Evolutionary conservation across 1,140 invertebrate genomes (phyloP).

Genomic region (Dendrolimus punctatus): DNA sequence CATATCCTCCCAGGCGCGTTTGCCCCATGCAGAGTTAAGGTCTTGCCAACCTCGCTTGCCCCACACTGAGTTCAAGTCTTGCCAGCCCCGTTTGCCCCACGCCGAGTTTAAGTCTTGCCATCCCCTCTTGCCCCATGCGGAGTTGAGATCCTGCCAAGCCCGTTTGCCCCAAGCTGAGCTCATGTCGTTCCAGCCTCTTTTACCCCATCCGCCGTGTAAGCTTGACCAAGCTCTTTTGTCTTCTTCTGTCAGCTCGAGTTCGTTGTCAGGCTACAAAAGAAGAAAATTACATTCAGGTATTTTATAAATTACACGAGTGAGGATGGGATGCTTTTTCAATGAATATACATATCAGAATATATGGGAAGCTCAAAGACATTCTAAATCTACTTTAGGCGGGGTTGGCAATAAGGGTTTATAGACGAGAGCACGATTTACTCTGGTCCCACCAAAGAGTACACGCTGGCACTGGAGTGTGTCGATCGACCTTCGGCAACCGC

Average conservation of each 20-base stretch:
- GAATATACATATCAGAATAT: too few species aligned
- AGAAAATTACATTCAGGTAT: too few species aligned
- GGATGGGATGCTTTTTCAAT: too few species aligned
- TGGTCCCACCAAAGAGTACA: too few species aligned
- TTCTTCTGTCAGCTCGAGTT: conserved; percentile 53
- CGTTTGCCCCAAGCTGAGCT: conserved; percentile 75
- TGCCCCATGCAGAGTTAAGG: conserved; percentile 74
- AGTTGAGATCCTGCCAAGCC: conserved; percentile 74
- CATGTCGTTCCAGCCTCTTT: conserved; percentile 74
- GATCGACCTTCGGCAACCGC: too few species aligned
- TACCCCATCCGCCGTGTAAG: conserved; percentile 67
- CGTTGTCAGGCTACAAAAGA: conserved; percentile 39
- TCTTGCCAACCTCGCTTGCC: conserved; percentile 76
- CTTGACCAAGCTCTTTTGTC: conserved; percentile 51
- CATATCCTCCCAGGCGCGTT: conserved; percentile 72
- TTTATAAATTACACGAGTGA: too few species aligned
- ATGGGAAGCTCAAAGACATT: too few species aligned
- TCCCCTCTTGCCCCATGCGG: conserved; percentile 75
- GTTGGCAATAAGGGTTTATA: too few species aligned
- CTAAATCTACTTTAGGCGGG: too few species aligned
- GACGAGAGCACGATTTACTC: too few species aligned
- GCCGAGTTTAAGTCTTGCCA: conserved; percentile 77
- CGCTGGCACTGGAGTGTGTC: too few species aligned
- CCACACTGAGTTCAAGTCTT: conserved; percentile 74
- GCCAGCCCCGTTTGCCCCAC: conserved; percentile 78